Percentiles rank a stretch among this genome's conserved stretches.
These are phyloP conservation scores for Drosophila multiciliata DNA, from an alignment of 2,888 invertebrate species.

Conservation along the genomic window DNA sequence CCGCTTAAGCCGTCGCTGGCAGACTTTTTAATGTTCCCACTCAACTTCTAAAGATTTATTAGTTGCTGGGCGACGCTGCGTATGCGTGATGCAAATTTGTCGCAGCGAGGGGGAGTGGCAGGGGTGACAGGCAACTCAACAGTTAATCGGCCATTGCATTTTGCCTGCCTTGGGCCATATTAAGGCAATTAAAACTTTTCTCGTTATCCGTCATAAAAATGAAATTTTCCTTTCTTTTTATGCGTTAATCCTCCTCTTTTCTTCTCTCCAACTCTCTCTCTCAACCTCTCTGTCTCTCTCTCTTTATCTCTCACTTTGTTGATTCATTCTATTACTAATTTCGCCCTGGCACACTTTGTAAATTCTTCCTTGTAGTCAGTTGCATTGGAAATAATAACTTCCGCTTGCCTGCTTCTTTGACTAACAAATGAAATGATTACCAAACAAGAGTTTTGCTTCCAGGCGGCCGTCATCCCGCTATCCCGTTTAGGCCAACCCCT, in stretches of 20 bases:
- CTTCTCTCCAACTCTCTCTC: not conserved
- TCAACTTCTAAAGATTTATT: slow-evolving; percentile 31
- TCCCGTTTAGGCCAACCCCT: not conserved
- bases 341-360: slow-evolving; percentile 42
- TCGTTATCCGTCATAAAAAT: slow-evolving; percentile 43
- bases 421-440: slow-evolving; percentile 71
- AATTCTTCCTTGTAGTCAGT: slow-evolving; percentile 51
- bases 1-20: slow-evolving; percentile 2
- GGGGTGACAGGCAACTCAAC: slow-evolving; percentile 11
- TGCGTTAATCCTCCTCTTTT: not conserved
- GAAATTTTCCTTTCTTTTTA: slow-evolving; percentile 1
- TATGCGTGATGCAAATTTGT: slow-evolving; percentile 15
- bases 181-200: slow-evolving; percentile 74
- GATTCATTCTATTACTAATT: slow-evolving; percentile 43
- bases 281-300: not conserved
- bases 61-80: slow-evolving; percentile 26
- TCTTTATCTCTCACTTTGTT: slow-evolving; percentile 14
- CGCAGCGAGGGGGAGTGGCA: not conserved
- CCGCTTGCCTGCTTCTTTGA: slow-evolving; percentile 66
- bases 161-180: slow-evolving; percentile 7
- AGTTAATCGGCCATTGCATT: slow-evolving; percentile 29
- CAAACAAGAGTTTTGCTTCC: slow-evolving; percentile 39
- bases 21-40: slow-evolving; percentile 45
- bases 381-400: slow-evolving; percentile 75
- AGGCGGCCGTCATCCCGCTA: not conserved